Evolutionary conservation across 2,797 vertebrate genomes (phyloP).

Genomic region (Bradypodion pumilum): DNA sequence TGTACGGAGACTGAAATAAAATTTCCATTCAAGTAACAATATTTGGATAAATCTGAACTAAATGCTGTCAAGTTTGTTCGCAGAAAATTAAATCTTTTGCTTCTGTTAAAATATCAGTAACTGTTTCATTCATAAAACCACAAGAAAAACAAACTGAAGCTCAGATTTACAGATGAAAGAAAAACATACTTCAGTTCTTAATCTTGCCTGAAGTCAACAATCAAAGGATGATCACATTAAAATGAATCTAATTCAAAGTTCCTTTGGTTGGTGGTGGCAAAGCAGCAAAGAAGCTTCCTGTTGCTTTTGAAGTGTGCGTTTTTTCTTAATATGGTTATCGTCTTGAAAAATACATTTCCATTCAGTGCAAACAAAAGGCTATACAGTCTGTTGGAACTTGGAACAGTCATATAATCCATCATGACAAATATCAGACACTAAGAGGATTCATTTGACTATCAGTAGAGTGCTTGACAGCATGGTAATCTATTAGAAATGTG

Average conservation of each 20-base stretch:
- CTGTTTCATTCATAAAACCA: constrained; percentile 29
- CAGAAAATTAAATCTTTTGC: constrained; percentile 1
- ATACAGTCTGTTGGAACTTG: constrained; percentile 24
- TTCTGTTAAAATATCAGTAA: constrained; percentile 36
- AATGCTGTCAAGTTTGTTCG: constrained; percentile 6
- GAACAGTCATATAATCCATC: constrained; percentile 29
- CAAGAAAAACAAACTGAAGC: constrained; percentile 27
- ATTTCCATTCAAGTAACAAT: not conserved
- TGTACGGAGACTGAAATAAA: not conserved
- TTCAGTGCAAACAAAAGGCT: constrained; percentile 40
- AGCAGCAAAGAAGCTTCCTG: not conserved
- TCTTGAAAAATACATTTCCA: constrained; percentile 10
- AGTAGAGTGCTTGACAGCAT: constrained; percentile 15
- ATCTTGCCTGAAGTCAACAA: constrained; percentile 39
- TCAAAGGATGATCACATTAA: not conserved
- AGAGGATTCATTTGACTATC: not conserved
- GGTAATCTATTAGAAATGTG: not conserved
- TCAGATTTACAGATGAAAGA: not conserved
- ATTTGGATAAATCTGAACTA: not conserved
- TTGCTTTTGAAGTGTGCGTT: not conserved
- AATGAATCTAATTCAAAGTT: constrained; percentile 37
- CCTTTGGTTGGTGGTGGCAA: constrained; percentile 12
- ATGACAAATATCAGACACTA: constrained; percentile 13
- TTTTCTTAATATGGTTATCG: not conserved
- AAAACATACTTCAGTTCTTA: constrained; percentile 37